A percentile compares a stretch with the other conserved stretches of the same genome.
phyloP scores from a whole-genome alignment of 2,888 invertebrate genomes.

The Teleogryllus oceanicus region DNA sequence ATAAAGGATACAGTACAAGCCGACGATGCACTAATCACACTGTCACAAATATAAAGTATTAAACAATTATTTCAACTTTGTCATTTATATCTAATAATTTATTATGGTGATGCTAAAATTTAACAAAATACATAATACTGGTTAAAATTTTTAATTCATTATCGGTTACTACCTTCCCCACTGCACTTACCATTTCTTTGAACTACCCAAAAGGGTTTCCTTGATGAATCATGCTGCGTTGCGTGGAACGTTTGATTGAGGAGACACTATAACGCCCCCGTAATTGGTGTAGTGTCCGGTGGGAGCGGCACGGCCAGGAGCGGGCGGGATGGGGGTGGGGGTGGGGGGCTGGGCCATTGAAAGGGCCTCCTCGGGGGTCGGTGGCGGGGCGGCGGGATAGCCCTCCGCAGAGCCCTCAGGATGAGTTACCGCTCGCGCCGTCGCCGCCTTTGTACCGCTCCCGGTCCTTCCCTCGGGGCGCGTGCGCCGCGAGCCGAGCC shows the following conservation, averaged over 20 bases:
- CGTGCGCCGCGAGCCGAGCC: too few species aligned
- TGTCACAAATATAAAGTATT: too few species aligned
- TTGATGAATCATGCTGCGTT: not conserved
- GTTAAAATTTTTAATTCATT: too few species aligned
- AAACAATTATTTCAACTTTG: too few species aligned
- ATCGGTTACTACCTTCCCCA: too few species aligned
- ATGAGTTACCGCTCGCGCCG: not conserved
- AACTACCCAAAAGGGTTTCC: constrained; percentile 3
- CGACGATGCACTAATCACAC: too few species aligned
- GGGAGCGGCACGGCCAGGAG: not conserved
- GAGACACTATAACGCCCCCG: constrained; percentile 10
- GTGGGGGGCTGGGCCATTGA: not conserved
- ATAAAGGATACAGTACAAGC: too few species aligned
- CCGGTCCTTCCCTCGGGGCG: not conserved
- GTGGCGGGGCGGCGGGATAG: not conserved
- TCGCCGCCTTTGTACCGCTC: not conserved
- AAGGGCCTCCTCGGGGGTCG: not conserved
- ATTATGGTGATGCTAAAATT: too few species aligned
- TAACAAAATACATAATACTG: too few species aligned
- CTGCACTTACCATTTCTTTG: too few species aligned
- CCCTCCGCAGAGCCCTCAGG: not conserved
- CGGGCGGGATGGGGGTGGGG: not conserved
- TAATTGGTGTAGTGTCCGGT: not conserved
- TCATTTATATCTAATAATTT: too few species aligned
- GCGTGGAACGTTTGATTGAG: not conserved